A percentile compares a stretch with the other conserved stretches of the same genome.
These are phyloP conservation scores for Marmota monax DNA, from an alignment of 2,113 vertebrate genomes.

Conservation along the genomic window DNA sequence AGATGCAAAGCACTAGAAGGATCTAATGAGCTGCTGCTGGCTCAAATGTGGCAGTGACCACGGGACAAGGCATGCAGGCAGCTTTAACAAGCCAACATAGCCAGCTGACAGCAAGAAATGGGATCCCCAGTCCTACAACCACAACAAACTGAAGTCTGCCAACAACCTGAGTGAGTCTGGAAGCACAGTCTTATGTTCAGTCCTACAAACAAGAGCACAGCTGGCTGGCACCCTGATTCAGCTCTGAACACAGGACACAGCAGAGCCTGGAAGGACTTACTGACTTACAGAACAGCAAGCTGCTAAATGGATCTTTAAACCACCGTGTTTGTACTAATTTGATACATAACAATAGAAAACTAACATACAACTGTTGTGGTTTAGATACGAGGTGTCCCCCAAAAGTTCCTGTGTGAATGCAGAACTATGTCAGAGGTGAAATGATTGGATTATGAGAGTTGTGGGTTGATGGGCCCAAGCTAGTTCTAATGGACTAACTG, in stretches of 20 bases:
- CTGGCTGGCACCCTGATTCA: not conserved
- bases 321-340: no score
- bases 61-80: no score
- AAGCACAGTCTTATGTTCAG: not conserved
- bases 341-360: not conserved
- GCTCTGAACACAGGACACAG: not conserved
- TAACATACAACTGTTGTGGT: not conserved
- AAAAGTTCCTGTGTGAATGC: no score
- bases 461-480: no score
- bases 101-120: not conserved
- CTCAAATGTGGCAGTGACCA: not conserved
- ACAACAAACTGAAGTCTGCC: not conserved
- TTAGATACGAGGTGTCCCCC: no score
- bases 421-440: no score
- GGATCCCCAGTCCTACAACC: no score
- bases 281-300: not conserved
- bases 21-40: not conserved
- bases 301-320: not conserved
- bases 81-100: not conserved
- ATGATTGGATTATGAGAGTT: no score
- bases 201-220: not conserved
- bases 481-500: no score
- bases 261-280: not conserved
- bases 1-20: not conserved
- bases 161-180: fast-evolving